Conservation (phyloP, 2,888 invertebrate species). For the Hirudinaria manillensis region DNA sequence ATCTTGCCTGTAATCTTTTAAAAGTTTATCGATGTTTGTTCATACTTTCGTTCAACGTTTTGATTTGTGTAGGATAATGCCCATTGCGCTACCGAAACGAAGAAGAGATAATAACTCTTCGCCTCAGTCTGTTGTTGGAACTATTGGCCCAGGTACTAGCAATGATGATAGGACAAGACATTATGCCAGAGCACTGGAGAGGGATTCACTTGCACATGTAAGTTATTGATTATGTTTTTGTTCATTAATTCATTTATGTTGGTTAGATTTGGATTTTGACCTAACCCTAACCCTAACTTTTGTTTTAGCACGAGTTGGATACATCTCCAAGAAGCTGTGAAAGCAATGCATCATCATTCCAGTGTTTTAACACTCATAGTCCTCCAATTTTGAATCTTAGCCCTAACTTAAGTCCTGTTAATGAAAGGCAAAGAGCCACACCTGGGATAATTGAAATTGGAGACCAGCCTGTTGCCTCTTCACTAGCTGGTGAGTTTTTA, state of each 20-base stretch:
- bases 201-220: neutral
- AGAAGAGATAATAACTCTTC: conserved; percentile 10
- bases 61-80: neutral
- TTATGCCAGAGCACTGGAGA: neutral
- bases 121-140: conserved; percentile 3
- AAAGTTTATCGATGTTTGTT: too few relatives aligned
- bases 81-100: conserved; percentile 10
- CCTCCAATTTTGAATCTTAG: conserved; percentile 52
- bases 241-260: neutral
- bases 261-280: neutral
- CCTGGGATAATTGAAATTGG: neutral
- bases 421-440: conserved; percentile 20
- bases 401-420: conserved; percentile 43
- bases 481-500: neutral
- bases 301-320: conserved; percentile 23
- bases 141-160: neutral
- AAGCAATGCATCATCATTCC: conserved; percentile 32
- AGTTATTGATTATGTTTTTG: neutral
- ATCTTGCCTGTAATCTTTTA: too few relatives aligned
- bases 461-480: conserved; percentile 2
- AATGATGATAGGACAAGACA: conserved; percentile 3
- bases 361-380: conserved; percentile 51
- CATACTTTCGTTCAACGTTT: too few relatives aligned
- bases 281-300: neutral
- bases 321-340: conserved; percentile 33